Percentiles rank a stretch among this genome's conserved stretches.
phyloP scores from a whole-genome alignment of 2,797 vertebrate species.

The Lagorchestes hirsutus region DNA sequence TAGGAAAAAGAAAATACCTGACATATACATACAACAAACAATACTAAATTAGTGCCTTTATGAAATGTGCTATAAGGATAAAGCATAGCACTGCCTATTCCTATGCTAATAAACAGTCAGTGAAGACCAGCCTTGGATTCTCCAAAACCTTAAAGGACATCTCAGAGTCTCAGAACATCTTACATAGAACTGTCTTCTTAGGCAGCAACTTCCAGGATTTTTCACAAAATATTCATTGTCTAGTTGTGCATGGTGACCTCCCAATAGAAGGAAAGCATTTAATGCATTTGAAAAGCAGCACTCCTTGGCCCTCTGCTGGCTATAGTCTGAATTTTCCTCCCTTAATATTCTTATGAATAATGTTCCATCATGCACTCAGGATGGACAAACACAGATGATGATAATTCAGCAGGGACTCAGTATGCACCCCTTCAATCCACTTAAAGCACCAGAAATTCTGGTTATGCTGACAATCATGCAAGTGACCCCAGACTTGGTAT shows the following conservation, averaged over 20 bases:
- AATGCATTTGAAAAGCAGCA: background rate
- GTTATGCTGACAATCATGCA: background rate
- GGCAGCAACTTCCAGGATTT: background rate
- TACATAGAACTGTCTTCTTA: background rate
- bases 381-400: background rate
- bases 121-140: background rate
- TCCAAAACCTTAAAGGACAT: background rate
- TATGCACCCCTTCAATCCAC: background rate
- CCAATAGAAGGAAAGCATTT: background rate
- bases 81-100: background rate
- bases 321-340: background rate
- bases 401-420: background rate
- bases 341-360: background rate
- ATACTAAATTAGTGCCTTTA: background rate
- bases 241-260: background rate
- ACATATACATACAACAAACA: background rate
- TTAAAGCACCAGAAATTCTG: background rate
- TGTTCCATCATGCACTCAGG: background rate
- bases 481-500: background rate
- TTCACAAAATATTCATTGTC: background rate
- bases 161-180: background rate
- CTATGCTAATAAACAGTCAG: background rate
- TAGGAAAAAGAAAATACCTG: background rate
- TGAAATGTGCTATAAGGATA: background rate
- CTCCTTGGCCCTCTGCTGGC: slow-evolving; percentile 6